Conservation (phyloP, 2,797 vertebrate species). For the Micromesistius poutassou region DNA sequence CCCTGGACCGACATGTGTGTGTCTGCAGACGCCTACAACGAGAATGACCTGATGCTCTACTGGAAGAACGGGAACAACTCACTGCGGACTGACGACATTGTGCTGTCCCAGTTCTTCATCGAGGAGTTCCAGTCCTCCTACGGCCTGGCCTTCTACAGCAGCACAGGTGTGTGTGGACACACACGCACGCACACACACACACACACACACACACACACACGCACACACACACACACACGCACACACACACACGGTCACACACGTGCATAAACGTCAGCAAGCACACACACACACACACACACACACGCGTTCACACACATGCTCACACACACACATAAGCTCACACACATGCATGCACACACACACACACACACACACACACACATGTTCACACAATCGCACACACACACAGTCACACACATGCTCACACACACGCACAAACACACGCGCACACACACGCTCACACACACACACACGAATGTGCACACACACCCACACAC, state of each 20-base stretch:
- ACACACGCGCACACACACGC: too few species aligned
- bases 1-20: conserved; percentile 1
- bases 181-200: not conserved
- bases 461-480: too few species aligned
- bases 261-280: too few species aligned
- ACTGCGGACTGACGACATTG: conserved; percentile 84
- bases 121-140: conserved; percentile 87
- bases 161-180: conserved; percentile 74
- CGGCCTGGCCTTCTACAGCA: conserved; percentile 88
- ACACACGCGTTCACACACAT: too few species aligned
- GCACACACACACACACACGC: not conserved
- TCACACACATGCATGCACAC: too few species aligned
- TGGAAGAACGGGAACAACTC: conserved; percentile 90
- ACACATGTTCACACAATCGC: too few species aligned
- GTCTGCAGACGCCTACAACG: conserved; percentile 82
- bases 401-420: too few species aligned
- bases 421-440: not conserved
- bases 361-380: not conserved
- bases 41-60: conserved; percentile 91
- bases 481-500: too few species aligned
- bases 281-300: too few species aligned
- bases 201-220: too few species aligned
- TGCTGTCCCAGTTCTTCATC: conserved; percentile 88
- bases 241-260: too few species aligned
- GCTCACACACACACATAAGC: too few species aligned